Conservation (phyloP, 2,888 invertebrate genomes). For the Poecilus cupreus region DNA sequence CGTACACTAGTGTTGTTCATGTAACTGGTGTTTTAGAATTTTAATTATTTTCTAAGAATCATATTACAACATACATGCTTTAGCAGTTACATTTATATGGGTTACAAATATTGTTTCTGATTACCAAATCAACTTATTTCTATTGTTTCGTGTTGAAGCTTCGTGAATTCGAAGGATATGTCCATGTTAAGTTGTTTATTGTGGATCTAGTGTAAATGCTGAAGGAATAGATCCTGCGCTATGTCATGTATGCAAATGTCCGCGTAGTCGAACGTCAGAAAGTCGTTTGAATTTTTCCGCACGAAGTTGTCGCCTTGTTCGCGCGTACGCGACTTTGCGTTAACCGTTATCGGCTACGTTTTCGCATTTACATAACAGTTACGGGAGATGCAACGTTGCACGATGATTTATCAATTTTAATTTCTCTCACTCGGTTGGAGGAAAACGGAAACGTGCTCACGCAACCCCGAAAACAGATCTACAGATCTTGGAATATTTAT, state of each 20-base stretch:
- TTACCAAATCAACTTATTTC: too few species aligned
- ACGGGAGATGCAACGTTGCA: slow-evolving; percentile 39
- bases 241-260: slow-evolving; percentile 30
- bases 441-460: slow-evolving; percentile 37
- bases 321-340: slow-evolving; percentile 27
- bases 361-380: slow-evolving; percentile 55
- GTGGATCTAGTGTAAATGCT: too few species aligned
- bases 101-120: too few species aligned
- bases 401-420: slow-evolving; percentile 51
- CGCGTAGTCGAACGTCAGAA: neutral
- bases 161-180: too few species aligned
- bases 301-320: slow-evolving; percentile 12
- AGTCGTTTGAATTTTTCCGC: slow-evolving; percentile 32
- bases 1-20: neutral
- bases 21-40: neutral
- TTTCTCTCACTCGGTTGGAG: slow-evolving; percentile 25
- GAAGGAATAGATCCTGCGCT: slow-evolving; percentile 7
- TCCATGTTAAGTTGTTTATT: too few species aligned
- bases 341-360: slow-evolving; percentile 50
- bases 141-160: too few species aligned
- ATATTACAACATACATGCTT: too few species aligned
- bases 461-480: slow-evolving; percentile 21
- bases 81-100: too few species aligned
- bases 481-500: slow-evolving; percentile 20
- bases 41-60: too few species aligned